phyloP scores from a whole-genome alignment of 2,888 invertebrate species.

The Agriopis marginaria region DNA sequence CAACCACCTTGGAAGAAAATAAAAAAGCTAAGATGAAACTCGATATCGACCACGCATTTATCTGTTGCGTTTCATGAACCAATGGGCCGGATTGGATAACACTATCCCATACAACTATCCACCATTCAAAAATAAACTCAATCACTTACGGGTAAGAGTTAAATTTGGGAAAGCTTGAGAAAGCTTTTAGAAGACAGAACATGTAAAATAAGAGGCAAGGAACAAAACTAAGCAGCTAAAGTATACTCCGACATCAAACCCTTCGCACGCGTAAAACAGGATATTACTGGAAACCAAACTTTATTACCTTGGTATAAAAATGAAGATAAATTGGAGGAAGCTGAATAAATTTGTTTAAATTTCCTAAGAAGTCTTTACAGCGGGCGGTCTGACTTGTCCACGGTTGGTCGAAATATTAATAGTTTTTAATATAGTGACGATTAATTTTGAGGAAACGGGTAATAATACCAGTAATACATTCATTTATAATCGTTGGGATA shows the following conservation, averaged over 20 bases:
- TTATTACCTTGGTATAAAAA: constrained; percentile 51
- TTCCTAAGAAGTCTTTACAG: constrained; percentile 62
- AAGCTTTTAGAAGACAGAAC: constrained; percentile 57
- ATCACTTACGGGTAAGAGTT: constrained; percentile 46
- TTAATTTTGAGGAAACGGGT: constrained; percentile 64
- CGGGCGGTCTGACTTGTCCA: constrained; percentile 70
- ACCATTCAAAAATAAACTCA: constrained; percentile 50
- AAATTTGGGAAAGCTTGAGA: constrained; percentile 46
- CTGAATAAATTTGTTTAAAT: constrained; percentile 35
- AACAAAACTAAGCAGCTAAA: constrained; percentile 66
- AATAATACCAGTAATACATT: constrained; percentile 62
- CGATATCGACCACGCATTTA: constrained; percentile 79
- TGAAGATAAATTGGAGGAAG: constrained; percentile 18
- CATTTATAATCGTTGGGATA: constrained; percentile 58
- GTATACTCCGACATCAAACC: constrained; percentile 50
- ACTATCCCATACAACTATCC: constrained; percentile 59
- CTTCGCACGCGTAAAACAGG: constrained; percentile 35
- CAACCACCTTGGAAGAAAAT: constrained; percentile 53
- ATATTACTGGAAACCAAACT: constrained; percentile 52
- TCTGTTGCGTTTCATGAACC: constrained; percentile 79
- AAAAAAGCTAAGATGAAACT: constrained; percentile 70
- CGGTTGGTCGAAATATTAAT: constrained; percentile 71
- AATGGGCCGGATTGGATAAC: constrained; percentile 77
- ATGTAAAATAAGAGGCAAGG: constrained; percentile 73
- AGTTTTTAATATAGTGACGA: constrained; percentile 62